Conservation (phyloP, 2,888 invertebrate genomes). For the Adelognathus sp. region DNA sequence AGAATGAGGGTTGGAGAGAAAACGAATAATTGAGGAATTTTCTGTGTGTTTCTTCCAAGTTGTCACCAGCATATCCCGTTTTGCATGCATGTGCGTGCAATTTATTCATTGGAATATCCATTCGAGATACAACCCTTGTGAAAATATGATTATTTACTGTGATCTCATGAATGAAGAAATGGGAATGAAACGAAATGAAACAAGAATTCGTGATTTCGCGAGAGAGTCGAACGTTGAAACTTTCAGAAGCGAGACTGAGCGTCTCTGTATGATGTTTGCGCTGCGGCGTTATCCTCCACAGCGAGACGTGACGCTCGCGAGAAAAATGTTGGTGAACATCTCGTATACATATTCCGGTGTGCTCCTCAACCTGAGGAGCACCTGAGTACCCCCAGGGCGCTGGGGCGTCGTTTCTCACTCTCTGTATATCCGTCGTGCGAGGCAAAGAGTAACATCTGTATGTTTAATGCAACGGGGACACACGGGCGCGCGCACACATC, state of each 20-base stretch:
- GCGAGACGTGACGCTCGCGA: constrained; percentile 31
- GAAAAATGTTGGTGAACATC: not conserved
- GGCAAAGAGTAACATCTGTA: constrained; percentile 57
- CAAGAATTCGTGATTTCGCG: constrained; percentile 28
- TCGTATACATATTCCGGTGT: constrained; percentile 26
- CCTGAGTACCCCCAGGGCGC: constrained; percentile 30
- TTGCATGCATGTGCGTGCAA: not conserved
- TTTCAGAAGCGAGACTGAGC: constrained; percentile 45
- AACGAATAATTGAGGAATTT: no score
- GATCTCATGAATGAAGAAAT: constrained; percentile 30
- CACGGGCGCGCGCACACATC: constrained; percentile 36
- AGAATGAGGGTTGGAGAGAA: no score
- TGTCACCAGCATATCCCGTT: no score
- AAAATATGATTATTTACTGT: constrained; percentile 1
- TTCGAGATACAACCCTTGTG: constrained; percentile 9
- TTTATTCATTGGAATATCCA: constrained; percentile 37
- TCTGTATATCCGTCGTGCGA: constrained; percentile 7
- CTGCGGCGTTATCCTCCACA: constrained; percentile 46
- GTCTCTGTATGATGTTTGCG: no score
- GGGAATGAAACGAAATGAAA: constrained; percentile 1
- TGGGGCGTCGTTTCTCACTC: constrained; percentile 5
- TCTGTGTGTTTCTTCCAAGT: not conserved
- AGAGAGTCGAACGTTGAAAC: constrained; percentile 20
- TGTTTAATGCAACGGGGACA: constrained; percentile 71
- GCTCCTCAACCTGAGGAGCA: constrained; percentile 42